Conservation (phyloP, 1,140 invertebrate genomes). For the Hypsibius dujardini region DNA sequence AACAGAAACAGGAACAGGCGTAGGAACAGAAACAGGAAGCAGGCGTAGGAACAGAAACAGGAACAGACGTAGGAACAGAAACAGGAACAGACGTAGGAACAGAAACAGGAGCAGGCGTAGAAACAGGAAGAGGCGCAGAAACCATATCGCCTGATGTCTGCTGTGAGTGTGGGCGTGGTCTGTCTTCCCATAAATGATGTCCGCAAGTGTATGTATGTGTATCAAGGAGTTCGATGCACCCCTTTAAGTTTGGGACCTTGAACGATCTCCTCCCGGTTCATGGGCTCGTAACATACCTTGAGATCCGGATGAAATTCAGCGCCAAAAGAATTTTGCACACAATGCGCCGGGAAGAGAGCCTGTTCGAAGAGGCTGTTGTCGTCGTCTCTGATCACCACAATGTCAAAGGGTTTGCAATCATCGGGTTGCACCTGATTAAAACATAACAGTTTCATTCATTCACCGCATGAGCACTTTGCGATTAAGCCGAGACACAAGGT, state of each 20-base stretch:
- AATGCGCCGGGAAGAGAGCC: conserved; percentile 80
- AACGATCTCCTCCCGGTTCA: conserved; percentile 24
- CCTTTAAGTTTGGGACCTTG: neutral
- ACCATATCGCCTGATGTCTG: conserved; percentile 2
- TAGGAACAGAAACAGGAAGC: neutral
- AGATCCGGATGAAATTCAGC: conserved; percentile 77
- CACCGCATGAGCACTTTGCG: too few relatives aligned
- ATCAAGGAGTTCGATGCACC: conserved; percentile 7
- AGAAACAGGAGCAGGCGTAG: neutral
- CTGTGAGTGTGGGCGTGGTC: neutral
- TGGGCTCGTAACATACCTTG: conserved; percentile 40
- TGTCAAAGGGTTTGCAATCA: conserved; percentile 65
- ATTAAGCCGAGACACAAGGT: too few relatives aligned
- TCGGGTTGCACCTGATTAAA: conserved; percentile 36
- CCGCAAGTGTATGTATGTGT: neutral
- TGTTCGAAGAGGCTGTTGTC: conserved; percentile 58
- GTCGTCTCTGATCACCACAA: conserved; percentile 55
- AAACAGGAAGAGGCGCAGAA: neutral
- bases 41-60: conserved; percentile 16
- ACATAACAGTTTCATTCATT: neutral
- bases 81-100: neutral
- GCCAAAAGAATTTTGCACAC: conserved; percentile 83
- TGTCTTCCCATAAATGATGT: conserved; percentile 7
- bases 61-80: neutral
- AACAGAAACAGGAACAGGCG: neutral